Base-by-base conservation (phyloP, 2,113 vertebrate genomes). In the Corythaixoides concolor region DNA sequence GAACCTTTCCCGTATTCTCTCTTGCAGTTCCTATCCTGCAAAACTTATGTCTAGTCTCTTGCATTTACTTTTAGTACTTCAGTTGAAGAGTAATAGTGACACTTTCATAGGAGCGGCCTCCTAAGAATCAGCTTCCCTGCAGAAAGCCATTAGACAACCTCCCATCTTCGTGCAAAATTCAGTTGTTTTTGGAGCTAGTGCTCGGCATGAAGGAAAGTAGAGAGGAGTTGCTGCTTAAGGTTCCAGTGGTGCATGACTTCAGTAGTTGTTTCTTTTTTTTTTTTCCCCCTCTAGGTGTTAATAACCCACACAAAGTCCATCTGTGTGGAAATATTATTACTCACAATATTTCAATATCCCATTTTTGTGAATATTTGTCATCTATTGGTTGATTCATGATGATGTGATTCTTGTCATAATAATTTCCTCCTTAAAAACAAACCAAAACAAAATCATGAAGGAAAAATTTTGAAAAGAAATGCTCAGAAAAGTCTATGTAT, bases 331-430 rank as follows among this genome's bases (percentile, higher is more conserved):
- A 53, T 64, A 69, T 60, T 64, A 69, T 60, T 77, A 58, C 75
- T 98, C 97, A 98, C 64, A 98, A 6, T 92, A 98, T 97, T 95
- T 98, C 98, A 93, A 98, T 97, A 55, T 98, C 98, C 98, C 98
- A 98, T 82, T 97, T 98, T 94, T 98, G 98, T 68, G 98, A 98
- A 30, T n/a, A 76, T 91, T 95, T 97, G 95, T 90, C 88, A 3
- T 97, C 97, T 59, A 33, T 41, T 4, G 74, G 77, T 28, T 94
- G 88, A 89, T 98, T 98, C 97, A 98, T 94, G 85, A 98, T 82
- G 66, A 98, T 76, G 35, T 98, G 96, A 70, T 98, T 98, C 94
- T 97, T 98, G 94, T 98, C 98, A 64, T 98, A 98, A 62, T 98
- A 97, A 89, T 96, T 97, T 94, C 98, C 98, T 94, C 98, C 98